Percentiles rank a stretch among this genome's conserved stretches.
These are phyloP conservation scores for Lithophane ornitopus DNA, from an alignment of 2,888 invertebrate genomes.

Conservation along the genomic window DNA sequence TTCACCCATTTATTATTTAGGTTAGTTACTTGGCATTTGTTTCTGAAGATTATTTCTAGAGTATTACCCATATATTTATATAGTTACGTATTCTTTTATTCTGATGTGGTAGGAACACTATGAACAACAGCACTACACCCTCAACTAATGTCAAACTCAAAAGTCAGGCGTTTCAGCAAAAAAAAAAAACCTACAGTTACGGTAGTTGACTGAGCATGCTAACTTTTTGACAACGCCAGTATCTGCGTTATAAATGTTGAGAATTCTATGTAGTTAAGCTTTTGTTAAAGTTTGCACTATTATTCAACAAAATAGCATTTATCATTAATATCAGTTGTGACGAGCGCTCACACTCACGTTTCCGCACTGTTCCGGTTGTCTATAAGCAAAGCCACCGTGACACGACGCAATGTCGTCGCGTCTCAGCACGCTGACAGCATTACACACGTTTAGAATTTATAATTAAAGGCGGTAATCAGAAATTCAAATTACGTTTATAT, in stretches of 20 bases:
- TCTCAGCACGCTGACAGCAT: slow-evolving; percentile 46
- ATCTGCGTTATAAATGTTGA: neutral
- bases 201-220: neutral
- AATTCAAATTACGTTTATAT: slow-evolving; percentile 36
- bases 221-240: slow-evolving; percentile 24
- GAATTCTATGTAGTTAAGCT: neutral
- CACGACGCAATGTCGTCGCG: slow-evolving; percentile 12
- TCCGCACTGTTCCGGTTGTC: slow-evolving; percentile 25
- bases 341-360: neutral
- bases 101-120: neutral
- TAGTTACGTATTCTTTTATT: neutral
- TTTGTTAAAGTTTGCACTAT: neutral
- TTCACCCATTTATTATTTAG: slow-evolving; percentile 38
- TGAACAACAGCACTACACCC: neutral
- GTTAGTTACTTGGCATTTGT: slow-evolving; percentile 20
- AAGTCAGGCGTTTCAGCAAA: neutral
- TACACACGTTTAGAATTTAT: slow-evolving; percentile 48
- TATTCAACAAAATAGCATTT: slow-evolving; percentile 2
- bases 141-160: slow-evolving; percentile 2
- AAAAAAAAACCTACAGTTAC: neutral
- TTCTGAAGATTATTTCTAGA: slow-evolving; percentile 26
- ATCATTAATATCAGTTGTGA: slow-evolving; percentile 15
- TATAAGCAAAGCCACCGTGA: slow-evolving; percentile 30
- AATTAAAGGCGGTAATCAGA: slow-evolving; percentile 29
- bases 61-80: neutral